phyloP scores from a whole-genome alignment of 1,140 invertebrate genomes.

The Parasteatoda tepidariorum region DNA sequence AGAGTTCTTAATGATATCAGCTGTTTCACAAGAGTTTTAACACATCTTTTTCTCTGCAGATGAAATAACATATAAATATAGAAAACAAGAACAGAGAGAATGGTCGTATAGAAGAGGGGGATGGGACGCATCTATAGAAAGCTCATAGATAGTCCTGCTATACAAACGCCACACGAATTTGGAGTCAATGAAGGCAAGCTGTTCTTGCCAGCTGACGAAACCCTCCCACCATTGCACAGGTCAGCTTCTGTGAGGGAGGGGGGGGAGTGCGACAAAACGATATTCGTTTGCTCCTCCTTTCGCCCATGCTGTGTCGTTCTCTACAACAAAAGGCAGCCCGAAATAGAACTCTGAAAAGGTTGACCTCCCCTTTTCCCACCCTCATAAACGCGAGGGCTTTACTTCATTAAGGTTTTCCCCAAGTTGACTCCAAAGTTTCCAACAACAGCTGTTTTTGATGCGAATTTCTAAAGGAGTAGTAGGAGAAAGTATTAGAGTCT shows the following conservation, averaged over 20 bases:
- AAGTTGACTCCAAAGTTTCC: conserved; percentile 42
- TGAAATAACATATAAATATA: background rate
- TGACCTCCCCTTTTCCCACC: background rate
- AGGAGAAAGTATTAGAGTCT: background rate
- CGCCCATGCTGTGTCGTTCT: conserved; percentile 36
- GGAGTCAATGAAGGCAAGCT: conserved; percentile 52
- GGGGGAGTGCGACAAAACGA: conserved; percentile 34
- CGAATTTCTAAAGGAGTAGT: conserved; percentile 34
- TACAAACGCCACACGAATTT: conserved; percentile 21
- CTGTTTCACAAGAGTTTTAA: background rate
- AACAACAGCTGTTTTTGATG: conserved; percentile 41
- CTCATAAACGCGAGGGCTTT: conserved; percentile 41
- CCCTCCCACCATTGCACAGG: conserved; percentile 22
- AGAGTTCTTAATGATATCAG: conserved; percentile 15
- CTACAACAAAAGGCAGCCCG: conserved; percentile 6
- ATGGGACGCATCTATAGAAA: conserved; percentile 9
- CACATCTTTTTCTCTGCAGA: background rate
- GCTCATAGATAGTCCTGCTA: conserved; percentile 27
- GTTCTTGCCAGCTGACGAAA: conserved; percentile 41
- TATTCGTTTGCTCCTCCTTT: conserved; percentile 36
- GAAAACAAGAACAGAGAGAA: background rate
- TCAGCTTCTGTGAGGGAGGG: conserved; percentile 1
- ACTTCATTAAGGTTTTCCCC: conserved; percentile 48
- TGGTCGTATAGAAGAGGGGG: background rate
- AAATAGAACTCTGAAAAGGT: conserved; percentile 30